Evolutionary conservation across 2,888 invertebrate genomes (phyloP).

Genomic region (Smittia aterrima): DNA sequence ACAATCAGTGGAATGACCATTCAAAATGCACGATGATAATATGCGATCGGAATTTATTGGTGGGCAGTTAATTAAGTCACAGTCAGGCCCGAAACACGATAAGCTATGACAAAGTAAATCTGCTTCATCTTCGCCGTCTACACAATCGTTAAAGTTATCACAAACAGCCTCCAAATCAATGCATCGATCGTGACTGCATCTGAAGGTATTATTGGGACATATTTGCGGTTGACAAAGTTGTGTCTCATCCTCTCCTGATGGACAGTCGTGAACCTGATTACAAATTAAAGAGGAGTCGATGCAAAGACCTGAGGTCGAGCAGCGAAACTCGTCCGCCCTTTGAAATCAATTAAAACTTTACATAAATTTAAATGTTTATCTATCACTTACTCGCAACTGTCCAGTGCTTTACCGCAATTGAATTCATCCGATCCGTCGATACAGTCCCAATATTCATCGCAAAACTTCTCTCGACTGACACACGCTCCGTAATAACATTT

Average conservation of each 20-base stretch:
- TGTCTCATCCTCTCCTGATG: slow-evolving; percentile 46
- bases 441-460: slow-evolving; percentile 48
- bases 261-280: slow-evolving; percentile 45
- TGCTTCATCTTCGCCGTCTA: slow-evolving; percentile 46
- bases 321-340: slow-evolving; percentile 45
- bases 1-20: slow-evolving; percentile 47
- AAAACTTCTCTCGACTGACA: slow-evolving; percentile 46
- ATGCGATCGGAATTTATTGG: slow-evolving; percentile 45
- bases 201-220: slow-evolving; percentile 45
- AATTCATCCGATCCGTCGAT: slow-evolving; percentile 48
- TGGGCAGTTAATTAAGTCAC: slow-evolving; percentile 45
- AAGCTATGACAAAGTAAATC: slow-evolving; percentile 43
- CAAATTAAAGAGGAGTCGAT: slow-evolving; percentile 44
- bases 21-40: slow-evolving; percentile 47
- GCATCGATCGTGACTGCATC: slow-evolving; percentile 46
- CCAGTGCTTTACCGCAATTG: slow-evolving; percentile 45
- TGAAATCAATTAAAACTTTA: slow-evolving; percentile 4
- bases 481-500: slow-evolving; percentile 51
- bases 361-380: neutral
- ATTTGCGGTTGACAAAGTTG: slow-evolving; percentile 44
- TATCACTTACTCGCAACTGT: slow-evolving; percentile 44
- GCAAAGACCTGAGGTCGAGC: slow-evolving; percentile 44
- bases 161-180: slow-evolving; percentile 44
- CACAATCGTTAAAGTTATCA: slow-evolving; percentile 45
- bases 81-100: slow-evolving; percentile 43